These are phyloP conservation scores for Acanthosepion pharaonis DNA, from an alignment of 2,888 invertebrate genomes.

Conservation along the genomic window DNA sequence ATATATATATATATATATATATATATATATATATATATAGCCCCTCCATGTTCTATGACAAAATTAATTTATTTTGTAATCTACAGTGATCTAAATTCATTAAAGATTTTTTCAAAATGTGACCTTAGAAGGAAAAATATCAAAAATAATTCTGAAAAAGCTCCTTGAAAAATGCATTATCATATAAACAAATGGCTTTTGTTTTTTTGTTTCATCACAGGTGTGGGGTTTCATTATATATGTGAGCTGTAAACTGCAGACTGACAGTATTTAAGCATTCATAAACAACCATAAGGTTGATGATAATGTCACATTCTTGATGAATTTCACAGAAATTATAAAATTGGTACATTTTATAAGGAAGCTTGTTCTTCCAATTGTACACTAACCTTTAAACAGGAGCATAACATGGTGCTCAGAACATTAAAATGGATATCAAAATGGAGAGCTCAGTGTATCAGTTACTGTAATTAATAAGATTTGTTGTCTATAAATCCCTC, in stretches of 20 bases:
- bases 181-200: neutral
- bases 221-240: neutral
- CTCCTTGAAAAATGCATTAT: neutral
- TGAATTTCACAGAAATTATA: slow-evolving; percentile 23
- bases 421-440: neutral
- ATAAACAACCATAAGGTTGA: neutral
- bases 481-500: neutral
- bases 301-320: neutral
- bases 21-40: no score
- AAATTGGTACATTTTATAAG: neutral
- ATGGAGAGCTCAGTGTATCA: neutral
- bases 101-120: neutral
- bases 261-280: neutral
- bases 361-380: neutral
- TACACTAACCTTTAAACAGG: neutral
- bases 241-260: neutral
- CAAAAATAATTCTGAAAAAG: neutral
- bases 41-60: neutral
- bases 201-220: neutral
- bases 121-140: neutral
- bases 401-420: neutral
- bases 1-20: neutral
- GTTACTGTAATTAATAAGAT: neutral
- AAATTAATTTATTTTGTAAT: neutral
- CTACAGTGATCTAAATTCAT: no score